Percentiles rank a stretch among this genome's conserved stretches.
Evolutionary conservation across 2,888 invertebrate species (phyloP).

Genomic region (Polydrusus pterygomalis): DNA sequence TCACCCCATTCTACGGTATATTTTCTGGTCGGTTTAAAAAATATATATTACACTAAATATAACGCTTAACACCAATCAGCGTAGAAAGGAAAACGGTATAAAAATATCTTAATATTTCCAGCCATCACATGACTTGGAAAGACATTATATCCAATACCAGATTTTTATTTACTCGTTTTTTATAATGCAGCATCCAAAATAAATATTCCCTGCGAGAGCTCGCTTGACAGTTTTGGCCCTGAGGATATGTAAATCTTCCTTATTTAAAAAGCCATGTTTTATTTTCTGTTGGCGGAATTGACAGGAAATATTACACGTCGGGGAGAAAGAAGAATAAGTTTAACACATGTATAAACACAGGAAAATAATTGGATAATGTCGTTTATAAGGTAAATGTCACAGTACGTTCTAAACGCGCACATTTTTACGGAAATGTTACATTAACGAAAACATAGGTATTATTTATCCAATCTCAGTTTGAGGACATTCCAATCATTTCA

Average conservation of each 20-base stretch:
- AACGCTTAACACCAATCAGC: not conserved
- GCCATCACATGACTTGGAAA: not conserved
- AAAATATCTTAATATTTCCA: not conserved
- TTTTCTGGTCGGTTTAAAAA: too few species aligned
- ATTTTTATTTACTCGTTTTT: slow-evolving; percentile 10
- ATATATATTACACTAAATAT: too few species aligned
- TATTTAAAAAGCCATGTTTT: slow-evolving; percentile 24
- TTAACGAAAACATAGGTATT: too few species aligned
- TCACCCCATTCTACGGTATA: too few species aligned
- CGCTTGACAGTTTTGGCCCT: slow-evolving; percentile 11
- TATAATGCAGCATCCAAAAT: slow-evolving; percentile 17
- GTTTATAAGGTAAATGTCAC: not conserved
- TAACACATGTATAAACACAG: not conserved
- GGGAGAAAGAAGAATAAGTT: slow-evolving; percentile 1
- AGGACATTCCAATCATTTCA: too few species aligned
- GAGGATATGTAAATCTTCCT: slow-evolving; percentile 19
- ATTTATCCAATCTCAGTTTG: too few species aligned
- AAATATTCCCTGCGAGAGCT: slow-evolving; percentile 6
- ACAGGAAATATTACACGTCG: slow-evolving; percentile 11
- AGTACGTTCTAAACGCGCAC: too few species aligned
- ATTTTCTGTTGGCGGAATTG: slow-evolving; percentile 15
- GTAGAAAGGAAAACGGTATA: not conserved
- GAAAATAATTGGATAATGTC: too few species aligned
- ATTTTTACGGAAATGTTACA: too few species aligned
- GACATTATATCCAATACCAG: not conserved